Percentiles rank a stretch among this genome's conserved stretches.
Evolutionary conservation across 2,797 vertebrate genomes (phyloP).

Genomic region (Xenopus petersii): DNA sequence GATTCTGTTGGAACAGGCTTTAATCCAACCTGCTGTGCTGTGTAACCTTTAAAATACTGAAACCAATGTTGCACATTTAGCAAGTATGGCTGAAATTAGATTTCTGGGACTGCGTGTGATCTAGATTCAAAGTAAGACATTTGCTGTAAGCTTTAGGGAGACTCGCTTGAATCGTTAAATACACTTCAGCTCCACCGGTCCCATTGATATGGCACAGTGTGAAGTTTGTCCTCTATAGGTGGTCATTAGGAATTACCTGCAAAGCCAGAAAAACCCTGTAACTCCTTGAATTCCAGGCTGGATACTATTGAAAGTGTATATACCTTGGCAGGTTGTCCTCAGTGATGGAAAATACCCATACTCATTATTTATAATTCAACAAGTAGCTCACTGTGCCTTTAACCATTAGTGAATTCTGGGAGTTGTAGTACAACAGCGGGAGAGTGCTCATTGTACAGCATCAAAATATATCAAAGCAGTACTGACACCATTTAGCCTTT

Average conservation of each 20-base stretch:
- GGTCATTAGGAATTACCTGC: not conserved
- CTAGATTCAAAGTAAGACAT: conserved; percentile 48
- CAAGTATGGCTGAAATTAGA: conserved; percentile 30
- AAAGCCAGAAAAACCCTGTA: not conserved
- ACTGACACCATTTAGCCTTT: too few relatives aligned
- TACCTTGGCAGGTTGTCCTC: not conserved
- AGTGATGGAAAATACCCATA: too few relatives aligned
- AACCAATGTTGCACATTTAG: conserved; percentile 44
- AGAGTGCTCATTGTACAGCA: too few relatives aligned
- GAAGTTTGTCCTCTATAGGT: conserved; percentile 24
- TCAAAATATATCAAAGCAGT: too few relatives aligned
- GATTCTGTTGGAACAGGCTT: conserved; percentile 24
- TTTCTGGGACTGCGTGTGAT: conserved; percentile 40
- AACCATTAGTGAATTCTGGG: too few relatives aligned
- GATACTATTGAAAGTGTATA: not conserved
- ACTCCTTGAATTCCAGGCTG: not conserved
- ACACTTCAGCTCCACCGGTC: not conserved
- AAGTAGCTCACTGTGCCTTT: too few relatives aligned
- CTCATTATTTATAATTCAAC: too few relatives aligned
- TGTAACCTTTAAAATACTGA: conserved; percentile 45
- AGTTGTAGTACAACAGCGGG: too few relatives aligned
- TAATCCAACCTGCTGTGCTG: conserved; percentile 37
- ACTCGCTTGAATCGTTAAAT: conserved; percentile 20
- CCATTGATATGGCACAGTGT: conserved; percentile 5
- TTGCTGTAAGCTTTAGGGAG: conserved; percentile 29